phyloP scores from a whole-genome alignment of 2,888 invertebrate species.

The Parochlus steinenii region DNA sequence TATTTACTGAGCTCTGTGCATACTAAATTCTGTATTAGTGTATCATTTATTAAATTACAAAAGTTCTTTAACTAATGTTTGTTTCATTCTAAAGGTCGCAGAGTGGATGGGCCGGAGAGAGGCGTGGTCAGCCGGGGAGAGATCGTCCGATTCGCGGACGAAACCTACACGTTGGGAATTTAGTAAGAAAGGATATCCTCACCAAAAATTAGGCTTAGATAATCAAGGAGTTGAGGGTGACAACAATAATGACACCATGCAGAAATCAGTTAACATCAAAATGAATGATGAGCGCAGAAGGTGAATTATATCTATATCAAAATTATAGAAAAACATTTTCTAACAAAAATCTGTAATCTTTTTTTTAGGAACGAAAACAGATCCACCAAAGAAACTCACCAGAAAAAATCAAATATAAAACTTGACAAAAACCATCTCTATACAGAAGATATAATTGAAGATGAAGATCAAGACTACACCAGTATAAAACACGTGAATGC shows the following conservation, averaged over 20 bases:
- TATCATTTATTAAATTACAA: neutral
- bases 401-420: slow-evolving; percentile 14
- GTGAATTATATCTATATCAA: neutral
- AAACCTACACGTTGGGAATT: slow-evolving; percentile 58
- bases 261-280: slow-evolving; percentile 16
- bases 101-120: slow-evolving; percentile 63
- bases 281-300: slow-evolving; percentile 4
- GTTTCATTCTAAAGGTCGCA: slow-evolving; percentile 28
- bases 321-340: slow-evolving; percentile 1
- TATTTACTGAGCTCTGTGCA: slow-evolving; percentile 6
- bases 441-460: slow-evolving; percentile 7
- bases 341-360: slow-evolving; percentile 5
- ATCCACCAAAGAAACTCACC: slow-evolving; percentile 13
- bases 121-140: slow-evolving; percentile 78
- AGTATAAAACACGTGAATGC: slow-evolving; percentile 11
- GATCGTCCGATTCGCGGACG: slow-evolving; percentile 42
- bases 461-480: slow-evolving; percentile 10
- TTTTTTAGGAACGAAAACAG: slow-evolving; percentile 29
- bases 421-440: slow-evolving; percentile 11
- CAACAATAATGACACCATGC: slow-evolving; percentile 23
- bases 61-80: neutral
- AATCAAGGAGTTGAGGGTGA: slow-evolving; percentile 32
- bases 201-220: slow-evolving; percentile 24
- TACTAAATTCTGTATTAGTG: slow-evolving; percentile 2
- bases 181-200: slow-evolving; percentile 35